A percentile compares a stretch with the other conserved stretches of the same genome.
These are phyloP conservation scores for Psittacula cyanocephala DNA, from an alignment of 2,113 vertebrate genomes.

Conservation along the genomic window DNA sequence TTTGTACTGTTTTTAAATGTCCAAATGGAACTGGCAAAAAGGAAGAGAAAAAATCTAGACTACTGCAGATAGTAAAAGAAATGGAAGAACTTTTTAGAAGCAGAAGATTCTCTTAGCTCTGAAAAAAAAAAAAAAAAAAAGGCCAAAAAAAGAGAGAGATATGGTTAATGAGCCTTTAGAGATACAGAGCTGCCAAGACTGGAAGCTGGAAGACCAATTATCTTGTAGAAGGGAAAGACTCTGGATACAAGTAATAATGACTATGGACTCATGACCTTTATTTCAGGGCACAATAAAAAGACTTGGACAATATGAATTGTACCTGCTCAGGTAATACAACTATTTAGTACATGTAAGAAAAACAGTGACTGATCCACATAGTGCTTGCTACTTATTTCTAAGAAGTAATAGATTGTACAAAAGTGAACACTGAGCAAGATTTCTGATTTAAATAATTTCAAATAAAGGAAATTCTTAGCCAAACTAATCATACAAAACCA, in stretches of 20 bases:
- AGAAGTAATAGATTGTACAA: not conserved
- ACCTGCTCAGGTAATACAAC: not conserved
- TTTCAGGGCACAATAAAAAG: not conserved
- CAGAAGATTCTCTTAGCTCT: not conserved
- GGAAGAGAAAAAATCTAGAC: not conserved
- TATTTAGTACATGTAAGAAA: not conserved
- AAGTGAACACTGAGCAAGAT: not conserved
- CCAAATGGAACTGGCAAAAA: conserved; percentile 25
- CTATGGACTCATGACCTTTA: not conserved
- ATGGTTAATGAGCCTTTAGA: not conserved
- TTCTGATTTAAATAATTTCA: not conserved
- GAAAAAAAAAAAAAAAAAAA: not conserved
- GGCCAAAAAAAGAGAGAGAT: not conserved
- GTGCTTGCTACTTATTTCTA: not conserved
- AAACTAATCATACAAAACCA: not conserved
- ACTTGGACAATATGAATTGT: not conserved
- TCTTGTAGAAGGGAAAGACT: not conserved
- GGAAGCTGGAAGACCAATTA: not conserved
- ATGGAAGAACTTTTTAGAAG: not conserved
- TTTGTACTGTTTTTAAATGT: conserved; percentile 53
- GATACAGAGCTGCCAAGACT: not conserved
- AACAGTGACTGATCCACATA: not conserved
- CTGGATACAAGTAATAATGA: not conserved
- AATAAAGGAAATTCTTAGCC: not conserved
- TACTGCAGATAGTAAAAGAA: not conserved